Base-by-base conservation (phyloP, 2,113 vertebrate genomes). In the Scomber colias region DNA sequence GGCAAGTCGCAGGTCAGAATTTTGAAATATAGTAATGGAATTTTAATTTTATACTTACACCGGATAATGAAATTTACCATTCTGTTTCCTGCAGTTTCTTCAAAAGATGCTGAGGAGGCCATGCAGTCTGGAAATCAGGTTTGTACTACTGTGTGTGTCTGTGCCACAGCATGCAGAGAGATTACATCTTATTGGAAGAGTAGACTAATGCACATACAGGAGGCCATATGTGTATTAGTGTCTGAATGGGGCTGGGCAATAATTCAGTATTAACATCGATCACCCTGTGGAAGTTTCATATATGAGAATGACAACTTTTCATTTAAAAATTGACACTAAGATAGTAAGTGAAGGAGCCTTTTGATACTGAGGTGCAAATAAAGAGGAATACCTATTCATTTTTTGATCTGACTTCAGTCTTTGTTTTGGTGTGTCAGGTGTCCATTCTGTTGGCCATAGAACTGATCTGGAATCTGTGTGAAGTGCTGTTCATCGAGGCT, bases 401-500 rank as follows among this genome's bases (percentile, higher is more conserved):
- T 75, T 62, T 51, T 4, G 3, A 27, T 17, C 3, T 46, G 59
- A 71, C 19, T 2, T 30, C 12, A 15, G 16, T n/a, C n/a, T 84
- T 35, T 81, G 45, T 56, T 64, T 71, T 61, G 45, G 56, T 74
- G 53, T 69, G 35, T 1, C 75, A 99, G 98, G 94, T 99, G 59
- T 97, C 97, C 12, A 96, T 99, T 92, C 95, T 99, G 60, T 95
- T 98, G 82, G 98, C 97, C 0, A 95, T 97, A 75, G 98, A 99
- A 84, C 95, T 99, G 74, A 99, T 99, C 87, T 99, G 98, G 98
- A 99, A 99, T 87, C 95, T 99, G 11, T 99, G 98, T 92, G 98
- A 99, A 92, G 97, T 99, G 69, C 95, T 99, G 45, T 99, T 98
- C 86, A 97, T 99, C 17, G 98, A 99, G 72, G 96, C 96, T 57